Base-by-base conservation (phyloP, 2,888 invertebrate genomes). In the Scrobipalpa atriplicella region DNA sequence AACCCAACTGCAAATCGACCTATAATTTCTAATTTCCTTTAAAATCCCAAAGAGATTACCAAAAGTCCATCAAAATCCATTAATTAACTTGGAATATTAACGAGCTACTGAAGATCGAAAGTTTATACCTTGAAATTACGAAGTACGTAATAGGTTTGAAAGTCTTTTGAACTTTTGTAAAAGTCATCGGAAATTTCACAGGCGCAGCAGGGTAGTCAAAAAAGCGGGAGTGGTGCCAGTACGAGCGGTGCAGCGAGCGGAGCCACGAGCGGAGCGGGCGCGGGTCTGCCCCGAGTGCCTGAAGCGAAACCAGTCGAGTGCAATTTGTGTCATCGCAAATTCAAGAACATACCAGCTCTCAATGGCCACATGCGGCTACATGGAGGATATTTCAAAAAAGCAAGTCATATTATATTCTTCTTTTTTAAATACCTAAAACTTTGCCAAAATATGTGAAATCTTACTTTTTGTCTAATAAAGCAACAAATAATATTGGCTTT, bases 321-420 rank as follows among this genome's bases (percentile, higher is more conserved):
- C 91, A 98, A 97, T 89, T 94, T 99, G 69, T 99, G 99, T 86
- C 97, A 98, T 89, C 95, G 98, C 76, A 97, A 97, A 85, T 99
- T 99, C 93, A 99, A 99, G 93, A 99, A 99, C 88, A 97, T 98
- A 87, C 98, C 99, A 21, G 99, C 99, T 38, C 95, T 99, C 67
- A 99, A 99, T 89, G 99, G 99, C 9, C 99, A 99, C 85, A 99
- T 99, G 99, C 94, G 99, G 79, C 94, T 99, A 71, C 99, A 99
- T 87, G 99, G 99, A 58, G 99, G 99, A 67, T 99, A 98, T 89
- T 97, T 98, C 83, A 99, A 99, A 89, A 98, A 98, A 95, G 96
- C 96, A 87, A 75, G 52, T 52, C 38, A 64, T 19, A 21, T 38
- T 38, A 36, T 36, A 16, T 29, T n/a, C 8, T 21, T 21, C 0